phyloP scores from a whole-genome alignment of 2,113 vertebrate genomes.

The Corvus hawaiiensis region DNA sequence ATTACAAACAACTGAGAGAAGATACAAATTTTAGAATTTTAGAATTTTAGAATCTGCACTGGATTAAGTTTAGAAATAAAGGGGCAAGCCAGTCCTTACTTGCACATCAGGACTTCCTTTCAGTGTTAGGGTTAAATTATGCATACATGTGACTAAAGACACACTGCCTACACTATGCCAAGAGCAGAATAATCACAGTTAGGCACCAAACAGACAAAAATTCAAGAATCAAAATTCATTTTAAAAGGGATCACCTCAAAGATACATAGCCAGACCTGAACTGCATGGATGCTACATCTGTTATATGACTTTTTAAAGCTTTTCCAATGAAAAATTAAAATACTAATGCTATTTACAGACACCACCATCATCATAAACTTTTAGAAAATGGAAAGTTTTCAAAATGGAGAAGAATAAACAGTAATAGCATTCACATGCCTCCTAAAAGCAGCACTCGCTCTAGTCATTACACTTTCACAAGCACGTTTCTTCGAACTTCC shows the following conservation, averaged over 20 bases:
- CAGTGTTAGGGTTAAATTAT: not conserved
- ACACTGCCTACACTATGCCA: not conserved
- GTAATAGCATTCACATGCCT: not conserved
- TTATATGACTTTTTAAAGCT: not conserved
- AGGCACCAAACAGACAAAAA: not conserved
- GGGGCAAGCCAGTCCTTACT: not conserved
- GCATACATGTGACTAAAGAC: not conserved
- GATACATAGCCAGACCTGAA: not conserved
- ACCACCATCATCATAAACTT: not conserved
- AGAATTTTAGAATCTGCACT: not conserved
- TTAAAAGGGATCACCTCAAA: not conserved
- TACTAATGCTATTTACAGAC: not conserved
- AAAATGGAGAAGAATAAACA: not conserved
- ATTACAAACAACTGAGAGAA: not conserved
- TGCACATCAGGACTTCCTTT: not conserved
- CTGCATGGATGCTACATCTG: not conserved
- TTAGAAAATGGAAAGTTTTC: not conserved
- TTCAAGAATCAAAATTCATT: not conserved
- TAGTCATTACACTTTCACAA: not conserved
- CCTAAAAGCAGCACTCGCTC: not conserved
- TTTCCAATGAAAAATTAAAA: not conserved
- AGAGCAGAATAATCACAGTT: not conserved
- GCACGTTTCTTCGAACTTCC: not conserved
- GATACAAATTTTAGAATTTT: not conserved
- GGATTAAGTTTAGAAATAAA: not conserved